Conservation (phyloP, 1,140 invertebrate genomes). For the Arctopsyche grandis region DNA sequence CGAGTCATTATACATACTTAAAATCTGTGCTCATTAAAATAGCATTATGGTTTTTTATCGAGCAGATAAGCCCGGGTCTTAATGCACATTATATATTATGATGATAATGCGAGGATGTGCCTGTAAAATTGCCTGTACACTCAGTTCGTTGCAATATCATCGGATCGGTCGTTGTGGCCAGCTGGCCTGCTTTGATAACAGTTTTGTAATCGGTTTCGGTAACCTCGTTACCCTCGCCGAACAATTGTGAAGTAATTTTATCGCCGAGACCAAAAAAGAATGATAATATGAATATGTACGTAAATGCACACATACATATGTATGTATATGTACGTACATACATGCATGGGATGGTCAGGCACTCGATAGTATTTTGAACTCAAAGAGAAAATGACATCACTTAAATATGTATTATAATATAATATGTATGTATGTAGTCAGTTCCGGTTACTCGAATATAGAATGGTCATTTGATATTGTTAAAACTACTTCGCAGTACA, state of each 20-base stretch:
- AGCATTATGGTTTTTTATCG: no score
- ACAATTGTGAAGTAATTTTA: not conserved
- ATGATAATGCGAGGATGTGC: no score
- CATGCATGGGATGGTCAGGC: not conserved
- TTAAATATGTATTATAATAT: no score
- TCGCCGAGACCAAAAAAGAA: no score
- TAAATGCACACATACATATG: not conserved
- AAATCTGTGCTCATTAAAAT: no score
- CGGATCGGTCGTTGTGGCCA: not conserved
- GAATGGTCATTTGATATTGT: no score
- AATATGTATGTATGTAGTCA: not conserved
- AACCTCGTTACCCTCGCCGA: conserved; percentile 14
- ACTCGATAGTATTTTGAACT: not conserved
- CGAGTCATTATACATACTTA: no score
- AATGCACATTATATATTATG: no score
- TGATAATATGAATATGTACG: not conserved
- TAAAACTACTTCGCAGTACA: no score
- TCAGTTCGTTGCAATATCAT: no score
- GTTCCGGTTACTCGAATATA: not conserved
- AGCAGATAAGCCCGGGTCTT: no score
- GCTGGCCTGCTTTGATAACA: not conserved
- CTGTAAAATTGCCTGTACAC: no score
- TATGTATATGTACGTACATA: not conserved
- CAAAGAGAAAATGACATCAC: not conserved
- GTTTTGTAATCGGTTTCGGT: conserved; percentile 9